Evolutionary conservation across 1,140 invertebrate genomes (phyloP), one percentile per base, ranked within the genome.

Genomic region (Aphelenchoides fujianensis): DNA sequence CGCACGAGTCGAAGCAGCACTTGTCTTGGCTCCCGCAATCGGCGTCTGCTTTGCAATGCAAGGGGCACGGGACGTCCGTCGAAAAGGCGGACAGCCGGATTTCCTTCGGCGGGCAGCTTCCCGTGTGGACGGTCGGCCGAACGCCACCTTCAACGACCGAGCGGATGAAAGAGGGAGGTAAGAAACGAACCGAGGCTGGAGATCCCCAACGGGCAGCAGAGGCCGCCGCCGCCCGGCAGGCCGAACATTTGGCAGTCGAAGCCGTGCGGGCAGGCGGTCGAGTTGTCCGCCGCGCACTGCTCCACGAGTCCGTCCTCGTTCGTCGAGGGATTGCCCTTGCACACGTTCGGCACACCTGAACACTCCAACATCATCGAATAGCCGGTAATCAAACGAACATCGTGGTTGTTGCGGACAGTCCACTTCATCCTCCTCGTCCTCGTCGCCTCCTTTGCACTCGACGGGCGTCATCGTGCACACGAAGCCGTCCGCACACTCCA

Each of bases 1-100:
- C 77, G 48, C 77, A 80, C 37, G 71, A 77, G 70, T 80, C 79
- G 69, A 75, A 80, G 54, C 79, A 80, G 63, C 79, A 80, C 48
- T 79, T 79, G 34, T 72, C 57, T 32, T 72, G 31, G 3, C 35
- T 19, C 27, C 30, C 31, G 55, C 77, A 79, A 30, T 79, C 76
- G 37, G 75, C 74, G 68, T 78, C 77, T 19, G 68, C 59, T 59
- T 67, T 64, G 62, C 77, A 78, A 19, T 61, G 67, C 0, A 80
- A 23, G 7, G 54, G 35, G 62, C 75, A 80, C 12, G 27, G 34
- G 41, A 12, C 32, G 2, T 16, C 19, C 19, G 19, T 77, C 67
- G 28, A n/a, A n/a, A n/a, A n/a, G n/a, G n/a, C n/a, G n/a, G n/a
- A 78, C 41, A 28, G 48, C 34, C 19, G 61, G 27, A 71, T 68